Conservation (phyloP, 2,113 vertebrate species). For the Cettia cetti region DNA sequence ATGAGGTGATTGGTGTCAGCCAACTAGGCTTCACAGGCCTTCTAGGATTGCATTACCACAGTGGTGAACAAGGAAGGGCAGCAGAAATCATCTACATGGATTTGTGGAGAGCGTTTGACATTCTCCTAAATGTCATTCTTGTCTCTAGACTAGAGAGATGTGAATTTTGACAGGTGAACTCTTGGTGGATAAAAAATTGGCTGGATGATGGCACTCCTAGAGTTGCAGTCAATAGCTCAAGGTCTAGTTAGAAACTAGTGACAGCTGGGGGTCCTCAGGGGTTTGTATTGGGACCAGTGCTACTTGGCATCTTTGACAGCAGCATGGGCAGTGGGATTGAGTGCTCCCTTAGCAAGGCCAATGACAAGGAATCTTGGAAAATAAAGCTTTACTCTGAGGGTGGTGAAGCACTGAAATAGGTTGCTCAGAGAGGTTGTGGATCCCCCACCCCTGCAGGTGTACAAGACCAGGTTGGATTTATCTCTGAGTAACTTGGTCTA, state of each 20-base stretch:
- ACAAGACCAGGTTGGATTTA: neutral
- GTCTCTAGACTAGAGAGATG: neutral
- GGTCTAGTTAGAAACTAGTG: neutral
- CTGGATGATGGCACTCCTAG: neutral
- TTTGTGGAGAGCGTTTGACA: neutral
- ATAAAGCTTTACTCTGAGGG: neutral
- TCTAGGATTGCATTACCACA: rapidly evolving
- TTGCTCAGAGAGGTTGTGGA: neutral
- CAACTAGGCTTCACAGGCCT: neutral
- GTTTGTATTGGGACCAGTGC: neutral
- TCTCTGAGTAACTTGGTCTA: neutral
- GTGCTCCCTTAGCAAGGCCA: neutral
- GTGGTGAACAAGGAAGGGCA: neutral
- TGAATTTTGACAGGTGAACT: neutral
- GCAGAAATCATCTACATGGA: neutral
- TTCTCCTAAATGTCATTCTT: neutral
- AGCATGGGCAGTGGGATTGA: neutral
- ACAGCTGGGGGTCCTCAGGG: neutral
- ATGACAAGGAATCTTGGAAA: neutral
- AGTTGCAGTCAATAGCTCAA: neutral
- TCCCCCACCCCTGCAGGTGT: neutral
- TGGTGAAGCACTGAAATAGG: neutral
- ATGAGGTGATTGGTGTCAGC: neutral
- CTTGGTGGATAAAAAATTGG: neutral
- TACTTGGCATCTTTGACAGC: neutral